Percentiles rank a stretch among this genome's conserved stretches.
Evolutionary conservation across 2,113 vertebrate species (phyloP).

Genomic region (Sylvia atricapilla): DNA sequence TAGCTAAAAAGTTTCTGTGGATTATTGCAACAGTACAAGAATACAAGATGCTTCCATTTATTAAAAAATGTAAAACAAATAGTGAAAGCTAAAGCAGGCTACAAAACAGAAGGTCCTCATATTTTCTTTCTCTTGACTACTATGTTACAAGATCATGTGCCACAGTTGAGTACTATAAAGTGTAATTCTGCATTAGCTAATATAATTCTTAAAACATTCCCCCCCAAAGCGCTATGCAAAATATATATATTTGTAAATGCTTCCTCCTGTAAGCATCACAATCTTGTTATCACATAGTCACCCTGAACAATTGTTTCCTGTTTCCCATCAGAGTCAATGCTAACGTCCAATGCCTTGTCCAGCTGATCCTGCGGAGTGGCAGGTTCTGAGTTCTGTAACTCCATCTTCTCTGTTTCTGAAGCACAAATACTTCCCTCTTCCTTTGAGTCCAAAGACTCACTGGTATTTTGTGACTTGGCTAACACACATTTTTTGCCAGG

Average conservation of each 20-base stretch:
- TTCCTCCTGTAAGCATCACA: slow-evolving; percentile 65
- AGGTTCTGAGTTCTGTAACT: slow-evolving; percentile 53
- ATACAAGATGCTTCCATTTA: slow-evolving; percentile 76
- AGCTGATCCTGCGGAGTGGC: slow-evolving; percentile 29
- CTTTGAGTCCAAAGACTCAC: slow-evolving; percentile 32
- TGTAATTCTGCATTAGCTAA: slow-evolving; percentile 58
- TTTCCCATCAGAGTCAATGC: slow-evolving; percentile 38
- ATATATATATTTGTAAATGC: slow-evolving; percentile 50
- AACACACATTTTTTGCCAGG: slow-evolving; percentile 40
- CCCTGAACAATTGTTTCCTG: slow-evolving; percentile 68
- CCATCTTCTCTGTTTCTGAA: slow-evolving; percentile 41
- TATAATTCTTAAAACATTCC: slow-evolving; percentile 52
- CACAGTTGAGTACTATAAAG: slow-evolving; percentile 58
- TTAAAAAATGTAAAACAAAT: slow-evolving; percentile 72
- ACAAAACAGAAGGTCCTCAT: slow-evolving; percentile 62
- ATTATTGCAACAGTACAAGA: slow-evolving; percentile 76
- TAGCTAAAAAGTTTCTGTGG: slow-evolving; percentile 74
- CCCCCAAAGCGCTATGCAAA: slow-evolving; percentile 42
- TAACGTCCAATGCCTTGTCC: slow-evolving; percentile 27
- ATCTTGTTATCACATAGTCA: slow-evolving; percentile 75
- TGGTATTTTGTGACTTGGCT: slow-evolving; percentile 22
- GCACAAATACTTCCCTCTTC: slow-evolving; percentile 35
- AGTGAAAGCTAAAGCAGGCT: slow-evolving; percentile 72
- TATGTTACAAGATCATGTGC: slow-evolving; percentile 64
- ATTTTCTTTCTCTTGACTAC: slow-evolving; percentile 49